phyloP scores from a whole-genome alignment of 2,797 vertebrate genomes.

The Centropyge bicolor region DNA sequence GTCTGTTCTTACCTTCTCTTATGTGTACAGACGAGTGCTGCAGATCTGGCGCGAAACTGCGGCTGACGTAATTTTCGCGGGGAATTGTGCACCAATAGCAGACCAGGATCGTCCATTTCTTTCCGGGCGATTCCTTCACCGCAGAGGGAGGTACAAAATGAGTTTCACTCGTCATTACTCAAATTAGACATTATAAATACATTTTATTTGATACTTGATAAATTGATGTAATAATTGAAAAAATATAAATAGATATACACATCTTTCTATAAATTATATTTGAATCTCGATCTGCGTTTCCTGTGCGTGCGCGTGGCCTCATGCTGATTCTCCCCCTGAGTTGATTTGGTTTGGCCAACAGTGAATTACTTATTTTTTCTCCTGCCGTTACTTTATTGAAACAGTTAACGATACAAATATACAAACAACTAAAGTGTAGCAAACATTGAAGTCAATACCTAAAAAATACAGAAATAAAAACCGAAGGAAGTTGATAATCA shows the following conservation, averaged over 20 bases:
- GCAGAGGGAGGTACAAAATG: background rate
- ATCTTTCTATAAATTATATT: rapidly evolving
- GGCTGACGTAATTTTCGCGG: slow-evolving; percentile 85
- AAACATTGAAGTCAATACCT: background rate
- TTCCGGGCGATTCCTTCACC: slow-evolving; percentile 32
- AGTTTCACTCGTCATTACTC: background rate
- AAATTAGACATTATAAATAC: rapidly evolving
- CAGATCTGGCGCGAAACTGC: slow-evolving; percentile 84
- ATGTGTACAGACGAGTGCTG: slow-evolving; percentile 3
- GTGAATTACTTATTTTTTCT: rapidly evolving
- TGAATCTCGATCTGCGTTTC: rapidly evolving
- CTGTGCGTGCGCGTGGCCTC: rapidly evolving
- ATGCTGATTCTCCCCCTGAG: rapidly evolving
- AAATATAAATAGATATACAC: too few relatives aligned
- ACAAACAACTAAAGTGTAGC: background rate
- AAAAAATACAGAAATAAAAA: background rate
- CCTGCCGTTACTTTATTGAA: slow-evolving; percentile 19
- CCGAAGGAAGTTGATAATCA: background rate
- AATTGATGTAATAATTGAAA: too few relatives aligned
- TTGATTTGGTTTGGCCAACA: slow-evolving; percentile 57
- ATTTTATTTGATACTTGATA: too few relatives aligned
- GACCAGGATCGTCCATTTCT: rapidly evolving
- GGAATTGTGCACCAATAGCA: slow-evolving; percentile 86
- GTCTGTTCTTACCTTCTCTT: slow-evolving; percentile 63
- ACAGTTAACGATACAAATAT: background rate